Evolutionary conservation across 2,888 invertebrate species (phyloP).

Genomic region (Ectropis crepuscularia): DNA sequence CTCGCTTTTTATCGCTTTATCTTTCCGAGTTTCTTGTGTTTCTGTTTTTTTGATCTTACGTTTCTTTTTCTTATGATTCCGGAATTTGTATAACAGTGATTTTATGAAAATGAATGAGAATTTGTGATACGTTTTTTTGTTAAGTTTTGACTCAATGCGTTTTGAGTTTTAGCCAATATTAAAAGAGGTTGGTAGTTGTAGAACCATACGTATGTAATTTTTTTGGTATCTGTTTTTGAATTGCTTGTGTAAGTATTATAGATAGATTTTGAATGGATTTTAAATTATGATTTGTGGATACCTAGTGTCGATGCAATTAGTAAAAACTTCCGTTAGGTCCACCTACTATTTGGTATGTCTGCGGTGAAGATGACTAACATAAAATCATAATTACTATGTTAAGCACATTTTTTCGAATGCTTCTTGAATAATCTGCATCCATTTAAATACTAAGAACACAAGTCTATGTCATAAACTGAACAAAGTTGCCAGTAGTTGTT

Average conservation of each 20-base stretch:
- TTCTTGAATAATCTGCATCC: constrained; percentile 13
- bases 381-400: constrained; percentile 17
- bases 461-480: constrained; percentile 4
- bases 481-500: background rate
- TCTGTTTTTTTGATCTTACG: constrained; percentile 39
- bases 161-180: background rate
- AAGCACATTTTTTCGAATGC: constrained; percentile 12
- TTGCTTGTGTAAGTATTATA: background rate
- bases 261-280: background rate
- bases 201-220: background rate
- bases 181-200: background rate
- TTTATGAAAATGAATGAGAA: constrained; percentile 5
- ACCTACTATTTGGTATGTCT: background rate
- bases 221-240: background rate
- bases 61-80: constrained; percentile 27
- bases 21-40: constrained; percentile 42
- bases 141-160: background rate
- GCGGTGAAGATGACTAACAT: constrained; percentile 9
- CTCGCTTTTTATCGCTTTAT: constrained; percentile 45
- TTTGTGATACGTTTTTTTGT: background rate
- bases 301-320: constrained; percentile 6
- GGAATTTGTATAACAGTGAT: constrained; percentile 11
- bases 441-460: constrained; percentile 11
- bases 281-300: background rate
- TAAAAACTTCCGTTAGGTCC: constrained; percentile 10